A percentile compares a stretch with the other conserved stretches of the same genome.
Conservation (phyloP, 1,140 invertebrate genomes). For the Cydia splendana region DNA sequence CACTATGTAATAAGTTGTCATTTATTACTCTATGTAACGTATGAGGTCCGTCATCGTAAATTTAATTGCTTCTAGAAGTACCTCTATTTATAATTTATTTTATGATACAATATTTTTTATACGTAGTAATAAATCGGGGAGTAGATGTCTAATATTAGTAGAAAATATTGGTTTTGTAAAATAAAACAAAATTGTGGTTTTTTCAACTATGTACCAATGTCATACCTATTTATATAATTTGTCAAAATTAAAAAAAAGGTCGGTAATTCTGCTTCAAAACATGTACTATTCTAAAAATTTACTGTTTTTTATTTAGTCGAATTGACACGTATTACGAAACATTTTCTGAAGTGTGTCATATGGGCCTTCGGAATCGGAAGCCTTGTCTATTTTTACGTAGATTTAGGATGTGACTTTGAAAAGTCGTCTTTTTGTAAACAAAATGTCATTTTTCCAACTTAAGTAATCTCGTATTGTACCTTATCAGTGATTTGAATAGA, state of each 20-base stretch:
- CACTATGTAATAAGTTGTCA: slow-evolving; percentile 57
- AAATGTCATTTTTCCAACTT: background rate
- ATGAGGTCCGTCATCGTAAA: slow-evolving; percentile 37
- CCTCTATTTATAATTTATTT: slow-evolving; percentile 4
- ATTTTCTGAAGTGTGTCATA: background rate
- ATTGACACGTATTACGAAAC: background rate
- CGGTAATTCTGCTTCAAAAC: background rate
- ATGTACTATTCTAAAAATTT: background rate
- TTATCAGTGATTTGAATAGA: slow-evolving; percentile 40
- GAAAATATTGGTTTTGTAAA: too few species aligned
- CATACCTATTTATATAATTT: background rate
- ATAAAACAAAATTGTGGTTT: background rate
- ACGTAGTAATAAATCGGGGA: background rate
- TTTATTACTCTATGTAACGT: slow-evolving; percentile 37
- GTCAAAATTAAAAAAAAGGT: background rate
- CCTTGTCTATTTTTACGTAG: background rate
- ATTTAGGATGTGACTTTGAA: slow-evolving; percentile 20
- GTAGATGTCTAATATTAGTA: background rate
- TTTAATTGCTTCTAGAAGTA: slow-evolving; percentile 43
- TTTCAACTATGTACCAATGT: background rate
- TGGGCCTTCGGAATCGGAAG: background rate
- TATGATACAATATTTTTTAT: slow-evolving; percentile 4
- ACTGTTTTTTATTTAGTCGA: background rate
- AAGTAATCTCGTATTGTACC: slow-evolving; percentile 31
- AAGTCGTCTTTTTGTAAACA: background rate